phyloP scores from a whole-genome alignment of 2,888 invertebrate genomes.

The Ophioninae sp. region DNA sequence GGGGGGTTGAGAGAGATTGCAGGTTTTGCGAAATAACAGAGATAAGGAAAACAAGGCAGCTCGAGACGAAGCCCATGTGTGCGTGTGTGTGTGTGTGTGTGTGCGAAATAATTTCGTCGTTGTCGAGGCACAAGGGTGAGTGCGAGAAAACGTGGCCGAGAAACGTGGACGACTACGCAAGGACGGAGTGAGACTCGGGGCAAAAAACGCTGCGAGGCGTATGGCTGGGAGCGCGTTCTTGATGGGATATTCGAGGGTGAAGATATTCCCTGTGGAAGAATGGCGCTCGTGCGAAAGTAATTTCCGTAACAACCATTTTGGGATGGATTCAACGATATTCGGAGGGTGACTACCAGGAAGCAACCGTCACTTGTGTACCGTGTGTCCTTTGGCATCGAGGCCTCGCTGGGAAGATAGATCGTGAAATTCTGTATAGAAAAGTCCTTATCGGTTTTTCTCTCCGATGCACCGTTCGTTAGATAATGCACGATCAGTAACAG shows the following conservation, averaged over 20 bases:
- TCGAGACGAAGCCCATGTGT: not conserved
- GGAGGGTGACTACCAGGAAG: slow-evolving; percentile 39
- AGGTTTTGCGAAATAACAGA: slow-evolving; percentile 52
- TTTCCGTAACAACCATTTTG: slow-evolving; percentile 65
- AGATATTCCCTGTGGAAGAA: slow-evolving; percentile 58
- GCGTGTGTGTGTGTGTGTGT: not conserved
- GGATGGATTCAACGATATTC: slow-evolving; percentile 59
- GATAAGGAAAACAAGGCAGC: slow-evolving; percentile 55
- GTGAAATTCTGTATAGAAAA: no score
- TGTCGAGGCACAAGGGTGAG: slow-evolving; percentile 17
- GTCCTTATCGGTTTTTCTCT: no score
- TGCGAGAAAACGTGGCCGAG: slow-evolving; percentile 29
- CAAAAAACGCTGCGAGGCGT: slow-evolving; percentile 8
- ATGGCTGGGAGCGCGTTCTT: slow-evolving; percentile 1
- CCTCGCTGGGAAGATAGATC: no score
- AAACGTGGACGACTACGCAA: slow-evolving; percentile 9
- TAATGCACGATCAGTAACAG: no score
- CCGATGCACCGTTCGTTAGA: no score
- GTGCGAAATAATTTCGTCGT: slow-evolving; percentile 5
- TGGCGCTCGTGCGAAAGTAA: slow-evolving; percentile 62
- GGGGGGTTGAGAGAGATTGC: slow-evolving; percentile 7
- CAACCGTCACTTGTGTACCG: not conserved
- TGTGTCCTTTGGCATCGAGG: no score
- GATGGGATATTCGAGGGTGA: slow-evolving; percentile 52
- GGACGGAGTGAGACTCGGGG: not conserved